Conservation (phyloP, 2,113 vertebrate species). For the Paracyprichromis sp. region DNA sequence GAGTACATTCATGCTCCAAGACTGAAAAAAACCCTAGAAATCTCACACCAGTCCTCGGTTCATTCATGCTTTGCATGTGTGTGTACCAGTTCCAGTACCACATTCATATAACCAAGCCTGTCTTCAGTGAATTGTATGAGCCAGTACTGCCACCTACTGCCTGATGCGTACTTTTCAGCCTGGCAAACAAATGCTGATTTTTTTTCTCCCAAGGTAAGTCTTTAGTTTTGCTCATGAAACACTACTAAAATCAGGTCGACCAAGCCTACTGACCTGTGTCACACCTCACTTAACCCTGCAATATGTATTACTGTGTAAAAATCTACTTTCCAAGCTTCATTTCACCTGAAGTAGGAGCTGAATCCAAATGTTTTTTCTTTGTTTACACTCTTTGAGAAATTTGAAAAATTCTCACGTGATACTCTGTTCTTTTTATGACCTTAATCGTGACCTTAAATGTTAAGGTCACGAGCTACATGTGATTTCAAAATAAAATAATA, state of each 20-base stretch:
- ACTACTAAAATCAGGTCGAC: neutral
- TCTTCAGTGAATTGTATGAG: neutral
- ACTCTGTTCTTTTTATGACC: neutral
- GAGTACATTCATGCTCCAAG: neutral
- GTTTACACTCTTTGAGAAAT: neutral
- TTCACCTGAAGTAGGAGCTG: neutral
- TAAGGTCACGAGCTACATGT: neutral
- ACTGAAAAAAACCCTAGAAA: neutral
- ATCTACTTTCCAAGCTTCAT: neutral
- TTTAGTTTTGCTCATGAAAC: neutral
- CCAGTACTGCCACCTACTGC: slow-evolving; percentile 33
- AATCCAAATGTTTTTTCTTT: neutral
- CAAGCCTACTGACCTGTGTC: neutral
- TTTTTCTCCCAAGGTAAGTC: neutral
- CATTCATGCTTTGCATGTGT: slow-evolving; percentile 13
- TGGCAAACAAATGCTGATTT: neutral
- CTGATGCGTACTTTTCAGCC: neutral
- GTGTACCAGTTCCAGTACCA: neutral
- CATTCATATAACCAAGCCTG: neutral
- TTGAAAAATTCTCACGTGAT: neutral
- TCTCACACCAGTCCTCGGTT: neutral
- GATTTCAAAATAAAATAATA: neutral
- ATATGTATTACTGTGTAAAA: neutral
- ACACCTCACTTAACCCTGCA: neutral
- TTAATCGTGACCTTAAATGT: neutral